phyloP scores from a whole-genome alignment of 2,888 invertebrate species.

The Pyrochroa serraticornis region DNA sequence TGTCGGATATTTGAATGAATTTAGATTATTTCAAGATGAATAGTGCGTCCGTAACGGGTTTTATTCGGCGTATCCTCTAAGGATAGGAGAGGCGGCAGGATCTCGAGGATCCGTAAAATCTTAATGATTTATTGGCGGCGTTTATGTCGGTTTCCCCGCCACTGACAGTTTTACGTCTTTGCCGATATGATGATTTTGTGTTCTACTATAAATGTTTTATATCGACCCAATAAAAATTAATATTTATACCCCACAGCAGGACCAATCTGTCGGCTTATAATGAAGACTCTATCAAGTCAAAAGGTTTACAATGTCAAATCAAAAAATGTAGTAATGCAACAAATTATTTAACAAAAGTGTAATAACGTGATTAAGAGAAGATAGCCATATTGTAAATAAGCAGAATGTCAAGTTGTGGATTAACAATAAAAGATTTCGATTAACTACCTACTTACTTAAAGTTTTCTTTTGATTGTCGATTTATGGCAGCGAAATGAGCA shows the following conservation, averaged over 20 bases:
- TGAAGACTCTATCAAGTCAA: too few relatives aligned
- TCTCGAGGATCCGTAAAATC: not conserved
- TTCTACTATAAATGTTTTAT: slow-evolving; percentile 18
- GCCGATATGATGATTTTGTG: slow-evolving; percentile 3
- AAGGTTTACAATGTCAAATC: not conserved
- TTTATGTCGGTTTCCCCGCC: slow-evolving; percentile 10
- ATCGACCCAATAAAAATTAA: slow-evolving; percentile 11
- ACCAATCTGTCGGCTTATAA: too few relatives aligned
- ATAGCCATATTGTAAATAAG: too few relatives aligned
- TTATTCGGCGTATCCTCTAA: not conserved
- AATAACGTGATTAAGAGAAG: too few relatives aligned
- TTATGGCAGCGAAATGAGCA: too few relatives aligned
- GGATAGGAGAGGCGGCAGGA: not conserved
- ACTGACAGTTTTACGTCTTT: slow-evolving; percentile 3
- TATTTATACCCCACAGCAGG: slow-evolving; percentile 13
- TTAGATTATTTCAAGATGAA: slow-evolving; percentile 50
- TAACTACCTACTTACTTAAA: too few relatives aligned
- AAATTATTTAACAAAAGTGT: too few relatives aligned
- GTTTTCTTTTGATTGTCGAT: too few relatives aligned
- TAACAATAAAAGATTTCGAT: too few relatives aligned
- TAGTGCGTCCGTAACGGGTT: slow-evolving; percentile 26
- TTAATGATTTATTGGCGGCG: slow-evolving; percentile 22
- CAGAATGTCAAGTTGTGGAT: too few relatives aligned
- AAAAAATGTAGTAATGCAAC: too few relatives aligned
- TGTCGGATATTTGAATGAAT: slow-evolving; percentile 49